Conservation (phyloP, 2,113 vertebrate species). For the Dermatemys mawii region DNA sequence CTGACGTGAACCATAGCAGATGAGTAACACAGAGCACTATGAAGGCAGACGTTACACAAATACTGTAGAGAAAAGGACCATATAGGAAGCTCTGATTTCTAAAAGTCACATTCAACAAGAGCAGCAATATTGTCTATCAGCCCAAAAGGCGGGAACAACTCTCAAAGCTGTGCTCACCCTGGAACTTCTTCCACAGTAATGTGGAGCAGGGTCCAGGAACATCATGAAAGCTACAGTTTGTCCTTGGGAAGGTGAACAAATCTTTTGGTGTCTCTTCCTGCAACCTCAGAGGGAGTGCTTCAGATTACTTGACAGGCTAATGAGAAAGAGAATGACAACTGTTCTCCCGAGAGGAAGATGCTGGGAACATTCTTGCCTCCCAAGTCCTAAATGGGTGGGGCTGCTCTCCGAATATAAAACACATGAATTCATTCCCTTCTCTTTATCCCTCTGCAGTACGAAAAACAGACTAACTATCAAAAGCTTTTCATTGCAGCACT, state of each 20-base stretch:
- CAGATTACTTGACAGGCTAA: background rate
- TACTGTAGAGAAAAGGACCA: constrained; percentile 27
- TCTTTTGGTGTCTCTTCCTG: background rate
- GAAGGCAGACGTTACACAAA: constrained; percentile 47
- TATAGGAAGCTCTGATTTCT: constrained; percentile 34
- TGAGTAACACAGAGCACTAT: constrained; percentile 17
- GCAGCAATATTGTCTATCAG: background rate
- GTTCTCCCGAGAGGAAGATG: background rate
- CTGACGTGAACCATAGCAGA: constrained; percentile 35
- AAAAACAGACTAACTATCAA: constrained; percentile 36
- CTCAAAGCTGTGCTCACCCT: constrained; percentile 16
- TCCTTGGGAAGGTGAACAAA: constrained; percentile 23
- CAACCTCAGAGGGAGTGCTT: background rate
- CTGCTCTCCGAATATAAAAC: background rate
- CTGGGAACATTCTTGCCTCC: background rate
- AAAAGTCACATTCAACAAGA: constrained; percentile 32
- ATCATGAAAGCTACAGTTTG: background rate
- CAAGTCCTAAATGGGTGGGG: background rate
- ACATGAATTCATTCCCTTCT: accelerated
- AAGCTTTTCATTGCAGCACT: constrained; percentile 17
- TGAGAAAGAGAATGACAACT: background rate
- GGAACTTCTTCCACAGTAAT: constrained; percentile 24
- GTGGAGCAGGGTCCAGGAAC: constrained; percentile 12
- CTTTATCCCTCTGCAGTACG: background rate
- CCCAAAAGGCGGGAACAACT: background rate